These are phyloP conservation scores for Cenopis cana DNA, from an alignment of 2,888 invertebrate genomes.

Conservation along the genomic window DNA sequence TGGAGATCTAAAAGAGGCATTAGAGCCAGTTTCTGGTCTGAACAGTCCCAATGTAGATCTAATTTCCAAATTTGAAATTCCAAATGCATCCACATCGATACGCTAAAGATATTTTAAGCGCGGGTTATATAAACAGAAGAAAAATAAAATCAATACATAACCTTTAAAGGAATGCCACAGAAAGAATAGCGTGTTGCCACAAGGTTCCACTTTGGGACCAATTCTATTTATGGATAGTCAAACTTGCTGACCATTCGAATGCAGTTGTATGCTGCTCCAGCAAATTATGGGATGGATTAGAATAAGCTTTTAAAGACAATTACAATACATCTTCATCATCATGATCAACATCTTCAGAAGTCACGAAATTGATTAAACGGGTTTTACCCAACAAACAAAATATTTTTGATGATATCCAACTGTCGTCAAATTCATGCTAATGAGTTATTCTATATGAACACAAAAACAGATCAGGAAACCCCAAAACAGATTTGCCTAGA, in stretches of 20 bases:
- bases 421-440: not conserved
- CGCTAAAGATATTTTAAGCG: too few species aligned
- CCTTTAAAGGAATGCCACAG: not conserved
- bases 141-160: too few species aligned
- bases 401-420: not conserved
- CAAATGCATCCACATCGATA: too few species aligned
- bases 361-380: not conserved
- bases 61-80: too few species aligned
- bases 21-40: conserved; percentile 4
- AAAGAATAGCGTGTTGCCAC: not conserved
- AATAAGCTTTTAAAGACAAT: too few species aligned
- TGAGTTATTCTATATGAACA: not conserved
- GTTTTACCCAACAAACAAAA: not conserved
- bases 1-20: conserved; percentile 15
- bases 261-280: not conserved
- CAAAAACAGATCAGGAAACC: conserved; percentile 3
- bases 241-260: not conserved
- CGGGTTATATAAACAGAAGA: conserved; percentile 1
- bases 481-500: conserved; percentile 2
- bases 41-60: not conserved
- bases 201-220: conserved; percentile 1
- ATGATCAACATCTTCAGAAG: too few species aligned
- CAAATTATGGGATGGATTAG: not conserved
- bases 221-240: not conserved
- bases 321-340: too few species aligned